Percentiles rank a stretch among this genome's conserved stretches.
These are phyloP conservation scores for Ginglymostoma cirratum DNA, from an alignment of 2,113 vertebrate genomes.

Conservation along the genomic window DNA sequence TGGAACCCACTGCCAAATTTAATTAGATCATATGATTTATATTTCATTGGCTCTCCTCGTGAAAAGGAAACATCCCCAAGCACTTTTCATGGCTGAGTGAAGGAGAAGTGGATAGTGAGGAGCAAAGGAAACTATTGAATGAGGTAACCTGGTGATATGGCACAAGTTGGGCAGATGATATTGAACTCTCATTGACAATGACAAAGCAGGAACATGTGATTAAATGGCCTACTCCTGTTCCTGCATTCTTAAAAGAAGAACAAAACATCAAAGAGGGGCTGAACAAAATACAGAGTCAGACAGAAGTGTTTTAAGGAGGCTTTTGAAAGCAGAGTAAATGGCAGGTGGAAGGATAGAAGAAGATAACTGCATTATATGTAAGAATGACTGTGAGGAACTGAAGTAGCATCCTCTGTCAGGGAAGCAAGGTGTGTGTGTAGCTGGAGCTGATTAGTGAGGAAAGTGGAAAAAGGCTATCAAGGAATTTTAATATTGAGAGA, in stretches of 20 bases:
- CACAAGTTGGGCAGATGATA: background rate
- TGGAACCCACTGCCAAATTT: background rate
- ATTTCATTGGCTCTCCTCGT: background rate
- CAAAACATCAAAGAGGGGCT: background rate
- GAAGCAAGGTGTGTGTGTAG: background rate
- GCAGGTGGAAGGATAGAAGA: background rate
- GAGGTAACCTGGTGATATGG: background rate
- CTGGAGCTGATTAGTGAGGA: background rate
- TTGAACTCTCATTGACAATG: background rate
- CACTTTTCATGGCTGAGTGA: background rate
- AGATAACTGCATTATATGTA: background rate
- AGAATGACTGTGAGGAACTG: background rate
- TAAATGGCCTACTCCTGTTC: background rate
- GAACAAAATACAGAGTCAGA: background rate
- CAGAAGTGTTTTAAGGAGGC: background rate
- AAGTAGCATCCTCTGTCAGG: background rate
- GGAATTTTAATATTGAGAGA: background rate
- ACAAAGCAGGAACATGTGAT: background rate
- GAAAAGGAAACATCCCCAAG: background rate
- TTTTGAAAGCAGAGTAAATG: background rate
- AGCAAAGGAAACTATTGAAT: background rate
- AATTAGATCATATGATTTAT: background rate
- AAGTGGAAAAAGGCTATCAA: background rate
- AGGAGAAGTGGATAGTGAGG: background rate
- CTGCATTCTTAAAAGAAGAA: background rate